Evolutionary conservation across 2,113 vertebrate genomes (phyloP), one percentile per base, ranked within the genome.

Genomic region (Charadrius vociferus): DNA sequence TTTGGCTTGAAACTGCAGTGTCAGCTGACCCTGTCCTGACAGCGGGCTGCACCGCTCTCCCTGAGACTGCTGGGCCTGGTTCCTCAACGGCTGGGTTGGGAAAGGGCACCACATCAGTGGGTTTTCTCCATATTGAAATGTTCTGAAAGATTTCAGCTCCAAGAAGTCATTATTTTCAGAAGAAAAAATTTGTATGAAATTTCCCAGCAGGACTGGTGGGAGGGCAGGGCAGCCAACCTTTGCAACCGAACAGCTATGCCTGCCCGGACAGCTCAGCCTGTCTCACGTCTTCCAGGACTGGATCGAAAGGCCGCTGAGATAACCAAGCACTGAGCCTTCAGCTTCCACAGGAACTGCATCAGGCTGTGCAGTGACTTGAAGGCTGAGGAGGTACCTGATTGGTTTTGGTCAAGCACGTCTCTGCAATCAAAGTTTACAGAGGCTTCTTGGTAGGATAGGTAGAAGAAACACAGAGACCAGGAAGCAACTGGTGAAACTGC

Each of bases 401-500:
- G 3, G 34, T 66, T 63, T 45, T 65, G 88, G 80, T 81, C 90
- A 83, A 63, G 24, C 41, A 72, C 1, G 1, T 72, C 66, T 32
- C 49, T 43, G 52, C 55, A 95, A 12, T 77, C 92, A 43, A 37
- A 88, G 67, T 66, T 71, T 78, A 16, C 39, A 67, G 75, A 89
- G 62, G 43, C 62, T 91, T 61, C 73, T 68, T 66, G 47, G 86
- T 34, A 41, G 61, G 82, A 74, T 0, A 30, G 8, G 67, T 45
- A n/a, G 63, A 77, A 95, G 77, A 86, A 90, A 62, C 67, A 82
- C 15, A 75, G 81, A 85, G 74, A 81, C 65, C 83, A 95, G 94
- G 85, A 96, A 96, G 81, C 68, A 53, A 92, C 80, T 91, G 80
- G 72, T 5, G 26, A 95, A 95, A 30, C 36, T 88, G 74, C 63